Evolutionary conservation across 2,888 invertebrate species (phyloP), one percentile per base, ranked within the genome.

Genomic region (Eueremaeus valkanovi): DNA sequence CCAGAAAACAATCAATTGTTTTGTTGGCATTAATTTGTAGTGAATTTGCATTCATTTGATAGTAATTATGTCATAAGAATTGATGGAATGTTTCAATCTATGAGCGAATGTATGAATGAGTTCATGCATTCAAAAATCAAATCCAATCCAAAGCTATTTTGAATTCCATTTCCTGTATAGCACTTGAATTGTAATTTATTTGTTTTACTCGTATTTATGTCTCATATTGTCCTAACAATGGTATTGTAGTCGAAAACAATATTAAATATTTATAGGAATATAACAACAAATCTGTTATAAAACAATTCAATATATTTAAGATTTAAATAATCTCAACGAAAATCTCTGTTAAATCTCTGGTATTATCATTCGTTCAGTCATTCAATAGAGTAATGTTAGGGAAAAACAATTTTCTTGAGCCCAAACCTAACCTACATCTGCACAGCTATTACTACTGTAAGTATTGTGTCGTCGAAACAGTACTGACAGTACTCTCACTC

Each of bases 1-100:
- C 36, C n/a, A 66, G n/a, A 66, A 66, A 66, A 66, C 63, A 66
- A 66, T 66, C 63, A 66, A 66, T 36, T 66, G 36, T n/a, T 66
- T 66, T 3, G 33, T 33, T 61, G 13, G 1, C 36, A 21, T 36
- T 66, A n/a, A 66, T 66, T 66, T 29, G 61, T 61, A 31, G 24
- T 61, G 33, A 29, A 33, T 61, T 61, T 66, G 63, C 33, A 21
- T 36, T 66, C 36, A 66, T 66, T 66, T 61, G 36, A 21, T 16
- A 21, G 36, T 36, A 66, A 66, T 66, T 66, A 66, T 66, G 63
- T 66, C 63, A 66, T 36, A 36, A 36, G 33, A 33, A 66, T 66
- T 66, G 63, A 66, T 66, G 36, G 63, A 66, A 66, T 29, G n/a
- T 33, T 3, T 58, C 21, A 13, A 3, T 21, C 0, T 36, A 66